Conservation (phyloP, 2,113 vertebrate species). For the Polypterus senegalus region DNA sequence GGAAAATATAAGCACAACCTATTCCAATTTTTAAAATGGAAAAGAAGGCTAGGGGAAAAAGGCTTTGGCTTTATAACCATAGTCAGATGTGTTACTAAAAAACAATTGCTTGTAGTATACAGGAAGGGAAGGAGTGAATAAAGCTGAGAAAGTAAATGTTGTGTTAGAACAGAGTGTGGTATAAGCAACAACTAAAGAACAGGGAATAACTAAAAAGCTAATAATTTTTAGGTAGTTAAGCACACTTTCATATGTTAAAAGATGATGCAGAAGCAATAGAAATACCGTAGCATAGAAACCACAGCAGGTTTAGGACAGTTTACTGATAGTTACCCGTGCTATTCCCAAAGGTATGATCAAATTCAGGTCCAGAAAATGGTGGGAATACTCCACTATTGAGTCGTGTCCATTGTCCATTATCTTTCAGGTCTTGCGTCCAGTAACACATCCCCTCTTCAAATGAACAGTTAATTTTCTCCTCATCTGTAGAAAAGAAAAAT, state of each 20-base stretch:
- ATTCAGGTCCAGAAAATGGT: constrained; percentile 49
- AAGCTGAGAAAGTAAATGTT: background rate
- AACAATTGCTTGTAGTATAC: background rate
- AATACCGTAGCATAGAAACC: background rate
- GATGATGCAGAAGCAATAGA: background rate
- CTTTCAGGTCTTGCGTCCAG: constrained; percentile 60
- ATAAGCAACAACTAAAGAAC: background rate
- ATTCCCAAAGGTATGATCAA: constrained; percentile 75
- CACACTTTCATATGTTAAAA: background rate
- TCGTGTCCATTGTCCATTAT: constrained; percentile 63
- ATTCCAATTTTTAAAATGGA: too few species aligned
- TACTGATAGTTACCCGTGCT: constrained; percentile 50
- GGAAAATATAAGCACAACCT: too few species aligned
- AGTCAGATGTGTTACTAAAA: background rate
- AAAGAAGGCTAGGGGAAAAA: too few species aligned
- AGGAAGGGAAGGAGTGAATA: background rate
- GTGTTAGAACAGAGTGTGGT: background rate
- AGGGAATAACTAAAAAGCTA: background rate
- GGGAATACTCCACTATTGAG: constrained; percentile 42
- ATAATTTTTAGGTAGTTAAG: constrained; percentile 3
- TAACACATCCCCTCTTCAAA: constrained; percentile 78
- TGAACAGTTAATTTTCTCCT: constrained; percentile 64
- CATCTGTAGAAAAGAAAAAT: constrained; percentile 44
- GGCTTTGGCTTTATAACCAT: too few species aligned
- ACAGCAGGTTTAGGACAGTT: background rate